Base-by-base conservation (phyloP, 2,113 vertebrate genomes). In the Rhombomys opimus region DNA sequence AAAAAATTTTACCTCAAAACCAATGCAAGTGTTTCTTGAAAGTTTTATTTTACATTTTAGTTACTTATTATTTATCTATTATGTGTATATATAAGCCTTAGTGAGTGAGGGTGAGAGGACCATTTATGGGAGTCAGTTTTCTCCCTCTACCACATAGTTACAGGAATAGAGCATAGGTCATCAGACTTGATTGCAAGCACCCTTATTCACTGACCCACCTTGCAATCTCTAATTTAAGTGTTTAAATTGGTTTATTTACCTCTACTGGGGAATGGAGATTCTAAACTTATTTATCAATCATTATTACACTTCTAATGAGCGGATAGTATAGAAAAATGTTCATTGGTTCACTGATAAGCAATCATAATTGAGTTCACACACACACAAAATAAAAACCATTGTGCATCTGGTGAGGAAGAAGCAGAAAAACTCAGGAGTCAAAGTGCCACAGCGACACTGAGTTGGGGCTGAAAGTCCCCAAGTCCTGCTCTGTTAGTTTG, bases 1-100 rank as follows among this genome's bases (percentile, higher is more conserved):
- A 88, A 95, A 95, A 96, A 68, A 41, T 41, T 30, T 68, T 65
- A 61, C 5, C 20, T 32, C 46, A 46, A 41, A 87, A 85, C 59
- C n/a, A 75, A 75, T 38, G 18, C 25, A n/a, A 15, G 32, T n/a
- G 7, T 41, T 41, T 75, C n/a, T 41, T 41, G 17, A 75, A 41
- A 41, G 41, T 11, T 41, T 75, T 73, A 73, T 73, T 73, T 38
- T 75, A 41, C 38, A 11, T 38, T 75, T 23, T 41, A 76, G 12
- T n/a, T 72, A 72, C 2, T 35, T n/a, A 6, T n/a, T 7, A 32
- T 72, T 72, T n/a, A 72, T 72, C n/a, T 72, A n/a, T 12, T 72
- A 15, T n/a, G 68, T 72, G 5, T 72, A 6, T n/a, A 72, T n/a
- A 72, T 72, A 41, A 22, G 38, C 38, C 20, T 76, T 46, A 23